Conservation (phyloP, 1,140 invertebrate genomes). For the Conus ventricosus region DNA sequence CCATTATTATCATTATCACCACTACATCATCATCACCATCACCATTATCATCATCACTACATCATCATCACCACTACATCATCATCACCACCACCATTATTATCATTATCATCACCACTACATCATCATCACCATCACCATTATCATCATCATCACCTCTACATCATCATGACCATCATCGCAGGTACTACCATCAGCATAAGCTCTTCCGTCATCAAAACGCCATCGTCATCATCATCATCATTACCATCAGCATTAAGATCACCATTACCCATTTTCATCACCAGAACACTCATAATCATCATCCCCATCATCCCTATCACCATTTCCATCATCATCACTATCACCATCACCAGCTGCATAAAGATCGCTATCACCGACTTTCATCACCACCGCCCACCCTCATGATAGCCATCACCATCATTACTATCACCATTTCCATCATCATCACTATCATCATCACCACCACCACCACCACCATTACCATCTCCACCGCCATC, state of each 20-base stretch:
- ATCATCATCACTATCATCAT: too few species aligned
- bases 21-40: not conserved
- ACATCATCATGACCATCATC: constrained; percentile 5
- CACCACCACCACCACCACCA: too few species aligned
- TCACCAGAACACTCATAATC: not conserved
- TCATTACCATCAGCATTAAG: not conserved
- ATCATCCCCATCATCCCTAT: not conserved
- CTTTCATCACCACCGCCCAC: too few species aligned
- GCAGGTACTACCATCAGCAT: not conserved
- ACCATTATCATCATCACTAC: not conserved
- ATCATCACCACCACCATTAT: too few species aligned
- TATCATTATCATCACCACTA: not conserved
- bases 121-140: not conserved
- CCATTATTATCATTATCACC: too few species aligned
- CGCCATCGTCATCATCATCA: constrained; percentile 4
- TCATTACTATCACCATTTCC: too few species aligned
- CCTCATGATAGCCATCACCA: too few species aligned
- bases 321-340: constrained; percentile 26
- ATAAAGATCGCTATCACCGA: too few species aligned
- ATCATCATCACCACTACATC: constrained; percentile 10
- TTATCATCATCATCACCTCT: constrained; percentile 4
- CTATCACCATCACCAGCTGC: not conserved
- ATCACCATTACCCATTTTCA: constrained; percentile 10
- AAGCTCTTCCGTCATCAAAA: not conserved
- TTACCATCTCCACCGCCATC: not conserved